Evolutionary conservation across 2,888 invertebrate genomes (phyloP).

Genomic region (Microplitis manilae): DNA sequence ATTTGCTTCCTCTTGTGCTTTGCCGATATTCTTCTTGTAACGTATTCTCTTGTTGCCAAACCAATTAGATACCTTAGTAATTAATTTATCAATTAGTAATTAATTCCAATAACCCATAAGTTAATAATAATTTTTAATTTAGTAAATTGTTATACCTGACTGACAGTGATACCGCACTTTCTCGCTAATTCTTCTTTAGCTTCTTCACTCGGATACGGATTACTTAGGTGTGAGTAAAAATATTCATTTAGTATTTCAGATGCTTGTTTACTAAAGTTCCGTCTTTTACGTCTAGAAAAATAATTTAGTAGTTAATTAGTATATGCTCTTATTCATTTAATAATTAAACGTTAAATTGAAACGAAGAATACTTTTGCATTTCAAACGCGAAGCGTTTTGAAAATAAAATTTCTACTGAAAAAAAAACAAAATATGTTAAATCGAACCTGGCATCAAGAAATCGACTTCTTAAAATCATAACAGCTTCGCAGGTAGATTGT

Average conservation of each 20-base stretch:
- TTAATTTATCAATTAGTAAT: constrained; percentile 7
- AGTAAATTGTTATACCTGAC: constrained; percentile 79
- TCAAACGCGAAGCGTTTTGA: too few relatives aligned
- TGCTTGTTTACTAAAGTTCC: constrained; percentile 99
- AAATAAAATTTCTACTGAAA: constrained; percentile 2
- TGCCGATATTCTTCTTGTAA: constrained; percentile 99
- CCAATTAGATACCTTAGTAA: constrained; percentile 93
- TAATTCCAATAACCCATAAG: too few relatives aligned
- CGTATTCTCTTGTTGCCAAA: constrained; percentile 99
- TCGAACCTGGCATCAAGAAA: constrained; percentile 81
- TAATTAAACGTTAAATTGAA: not conserved
- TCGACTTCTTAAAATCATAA: constrained; percentile 96
- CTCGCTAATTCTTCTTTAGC: constrained; percentile 99
- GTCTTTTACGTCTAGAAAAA: constrained; percentile 82
- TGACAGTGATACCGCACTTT: constrained; percentile 98
- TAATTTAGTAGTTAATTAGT: constrained; percentile 19
- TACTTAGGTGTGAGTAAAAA: constrained; percentile 99
- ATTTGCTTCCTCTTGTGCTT: constrained; percentile 99
- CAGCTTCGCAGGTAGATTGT: constrained; percentile 99
- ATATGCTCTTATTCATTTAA: not conserved
- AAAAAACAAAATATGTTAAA: too few relatives aligned
- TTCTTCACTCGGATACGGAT: constrained; percentile 99
- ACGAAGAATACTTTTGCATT: not conserved
- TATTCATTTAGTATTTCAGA: constrained; percentile 99
- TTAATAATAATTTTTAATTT: constrained; percentile 21